phyloP scores from a whole-genome alignment of 2,113 vertebrate species.

The Tylochromis polylepis region DNA sequence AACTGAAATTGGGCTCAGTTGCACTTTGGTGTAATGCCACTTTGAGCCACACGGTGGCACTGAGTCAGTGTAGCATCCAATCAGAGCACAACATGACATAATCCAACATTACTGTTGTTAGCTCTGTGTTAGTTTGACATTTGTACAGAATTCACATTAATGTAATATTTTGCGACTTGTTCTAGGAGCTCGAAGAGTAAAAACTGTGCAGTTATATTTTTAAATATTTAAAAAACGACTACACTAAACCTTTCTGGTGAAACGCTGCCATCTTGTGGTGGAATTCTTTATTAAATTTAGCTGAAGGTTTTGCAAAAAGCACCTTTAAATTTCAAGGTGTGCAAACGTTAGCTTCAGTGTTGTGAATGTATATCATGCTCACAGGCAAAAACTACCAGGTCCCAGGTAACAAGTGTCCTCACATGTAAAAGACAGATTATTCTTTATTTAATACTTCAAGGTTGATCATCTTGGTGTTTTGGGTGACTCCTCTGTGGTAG shows the following conservation, averaged over 20 bases:
- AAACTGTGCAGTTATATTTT: neutral
- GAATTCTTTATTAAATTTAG: neutral
- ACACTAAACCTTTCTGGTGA: rapidly evolving
- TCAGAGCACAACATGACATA: neutral
- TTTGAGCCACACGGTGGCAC: neutral
- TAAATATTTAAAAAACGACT: rapidly evolving
- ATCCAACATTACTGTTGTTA: neutral
- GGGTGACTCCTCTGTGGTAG: neutral
- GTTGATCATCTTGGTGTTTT: neutral
- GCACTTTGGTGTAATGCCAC: neutral
- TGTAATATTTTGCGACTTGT: neutral
- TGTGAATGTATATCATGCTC: neutral
- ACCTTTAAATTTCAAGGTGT: neutral
- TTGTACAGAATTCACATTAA: neutral
- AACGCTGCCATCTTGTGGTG: neutral
- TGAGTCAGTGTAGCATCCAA: neutral
- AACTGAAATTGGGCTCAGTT: neutral
- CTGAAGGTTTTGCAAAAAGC: neutral
- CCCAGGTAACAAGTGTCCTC: neutral
- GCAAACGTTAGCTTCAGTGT: neutral
- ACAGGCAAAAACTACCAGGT: neutral
- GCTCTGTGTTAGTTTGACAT: neutral
- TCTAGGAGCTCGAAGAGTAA: neutral
- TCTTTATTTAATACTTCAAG: rapidly evolving
- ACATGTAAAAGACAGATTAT: neutral